These are phyloP conservation scores for Meloidogyne floridensis DNA, from an alignment of 1,140 invertebrate genomes.

Conservation along the genomic window DNA sequence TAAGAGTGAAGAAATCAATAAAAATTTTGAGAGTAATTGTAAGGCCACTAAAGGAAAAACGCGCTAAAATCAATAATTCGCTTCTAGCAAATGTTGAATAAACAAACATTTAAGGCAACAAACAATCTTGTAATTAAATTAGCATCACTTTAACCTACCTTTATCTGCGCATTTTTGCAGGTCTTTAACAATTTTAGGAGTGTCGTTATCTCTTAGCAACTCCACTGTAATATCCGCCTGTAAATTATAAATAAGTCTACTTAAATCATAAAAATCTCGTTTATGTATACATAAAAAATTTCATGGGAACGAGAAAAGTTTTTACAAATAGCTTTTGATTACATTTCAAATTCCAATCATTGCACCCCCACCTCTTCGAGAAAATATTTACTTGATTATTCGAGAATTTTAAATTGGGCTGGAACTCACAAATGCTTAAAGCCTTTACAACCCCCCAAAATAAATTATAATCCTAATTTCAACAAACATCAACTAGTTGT, in stretches of 20 bases:
- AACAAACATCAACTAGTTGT: conserved; percentile 9
- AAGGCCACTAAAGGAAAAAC: background rate
- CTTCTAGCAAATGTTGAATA: background rate
- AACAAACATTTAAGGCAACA: background rate
- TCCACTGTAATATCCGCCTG: conserved; percentile 24
- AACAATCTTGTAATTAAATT: background rate
- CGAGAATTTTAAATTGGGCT: too few species aligned
- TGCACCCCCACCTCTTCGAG: too few species aligned
- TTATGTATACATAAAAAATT: background rate
- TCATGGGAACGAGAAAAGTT: background rate
- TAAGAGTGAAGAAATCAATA: background rate
- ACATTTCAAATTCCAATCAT: background rate
- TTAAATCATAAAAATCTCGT: background rate
- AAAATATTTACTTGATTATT: too few species aligned
- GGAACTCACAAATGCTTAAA: too few species aligned
- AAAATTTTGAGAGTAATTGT: background rate
- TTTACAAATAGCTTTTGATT: background rate
- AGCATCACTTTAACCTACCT: conserved; percentile 7
- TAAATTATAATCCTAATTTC: background rate
- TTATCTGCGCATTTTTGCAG: conserved; percentile 17
- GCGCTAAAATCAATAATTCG: background rate
- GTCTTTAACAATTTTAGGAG: conserved; percentile 15
- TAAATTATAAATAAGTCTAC: background rate
- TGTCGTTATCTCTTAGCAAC: conserved; percentile 19
- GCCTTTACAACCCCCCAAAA: too few species aligned